These are phyloP conservation scores for Caenorhabditis japonica DNA, from an alignment of 2,888 invertebrate genomes.

Conservation along the genomic window DNA sequence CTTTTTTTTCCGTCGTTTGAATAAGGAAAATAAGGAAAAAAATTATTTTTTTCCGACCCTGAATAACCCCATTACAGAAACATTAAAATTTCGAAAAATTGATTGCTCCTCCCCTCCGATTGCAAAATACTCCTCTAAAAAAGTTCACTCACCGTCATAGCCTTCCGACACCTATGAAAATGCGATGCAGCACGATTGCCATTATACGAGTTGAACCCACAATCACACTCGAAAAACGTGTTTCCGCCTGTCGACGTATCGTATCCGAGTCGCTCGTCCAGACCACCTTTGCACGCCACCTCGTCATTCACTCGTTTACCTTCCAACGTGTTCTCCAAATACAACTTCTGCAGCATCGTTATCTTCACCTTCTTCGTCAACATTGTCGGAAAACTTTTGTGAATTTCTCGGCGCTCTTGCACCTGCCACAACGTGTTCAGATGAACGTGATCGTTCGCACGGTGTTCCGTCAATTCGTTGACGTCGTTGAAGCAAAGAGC, in stretches of 20 bases:
- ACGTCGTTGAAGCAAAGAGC: slow-evolving; percentile 20
- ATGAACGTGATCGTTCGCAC: slow-evolving; percentile 7
- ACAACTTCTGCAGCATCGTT: slow-evolving; percentile 7
- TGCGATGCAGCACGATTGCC: slow-evolving; percentile 46
- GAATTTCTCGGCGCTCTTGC: slow-evolving; percentile 1
- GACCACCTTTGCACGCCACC: slow-evolving; percentile 10
- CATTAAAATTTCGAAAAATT: no score
- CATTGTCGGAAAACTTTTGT: background rate
- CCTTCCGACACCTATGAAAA: slow-evolving; percentile 24
- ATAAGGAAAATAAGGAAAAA: no score
- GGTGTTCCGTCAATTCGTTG: slow-evolving; percentile 3
- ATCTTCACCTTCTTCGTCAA: slow-evolving; percentile 15
- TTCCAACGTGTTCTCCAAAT: slow-evolving; percentile 21
- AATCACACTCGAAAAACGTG: slow-evolving; percentile 20
- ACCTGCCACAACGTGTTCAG: slow-evolving; percentile 10
- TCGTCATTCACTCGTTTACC: slow-evolving; percentile 40
- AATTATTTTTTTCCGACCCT: no score
- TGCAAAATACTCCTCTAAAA: no score
- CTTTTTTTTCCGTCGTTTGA: no score
- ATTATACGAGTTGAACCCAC: slow-evolving; percentile 42
- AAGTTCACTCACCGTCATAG: slow-evolving; percentile 12
- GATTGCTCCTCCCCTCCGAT: no score
- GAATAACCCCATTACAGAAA: no score
- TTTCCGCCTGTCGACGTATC: slow-evolving; percentile 17
- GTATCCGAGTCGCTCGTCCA: slow-evolving; percentile 26